Percentiles rank a stretch among this genome's conserved stretches.
Evolutionary conservation across 1,140 invertebrate species (phyloP).

Genomic region (Atta cephalotes): DNA sequence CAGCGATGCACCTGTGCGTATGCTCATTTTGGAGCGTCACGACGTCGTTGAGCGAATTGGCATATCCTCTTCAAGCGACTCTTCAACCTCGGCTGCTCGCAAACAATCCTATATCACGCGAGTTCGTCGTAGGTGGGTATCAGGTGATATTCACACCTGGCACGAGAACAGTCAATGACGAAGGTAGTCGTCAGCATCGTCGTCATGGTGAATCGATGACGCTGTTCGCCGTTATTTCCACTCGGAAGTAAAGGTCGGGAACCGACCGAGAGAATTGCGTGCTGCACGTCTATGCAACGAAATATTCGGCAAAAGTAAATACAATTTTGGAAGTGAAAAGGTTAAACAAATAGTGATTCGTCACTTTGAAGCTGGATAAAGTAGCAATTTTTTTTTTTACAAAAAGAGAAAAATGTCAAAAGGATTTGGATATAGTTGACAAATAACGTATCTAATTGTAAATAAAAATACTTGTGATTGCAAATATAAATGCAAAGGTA

Average conservation of each 20-base stretch:
- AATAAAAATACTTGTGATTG: not conserved
- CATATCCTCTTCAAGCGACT: conserved; percentile 36
- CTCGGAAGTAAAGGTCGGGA: conserved; percentile 39
- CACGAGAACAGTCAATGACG: conserved; percentile 48
- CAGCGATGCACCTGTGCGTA: not conserved
- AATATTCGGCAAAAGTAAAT: conserved; percentile 9
- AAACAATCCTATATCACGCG: conserved; percentile 42
- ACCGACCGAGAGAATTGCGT: conserved; percentile 33
- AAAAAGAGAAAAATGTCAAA: not conserved
- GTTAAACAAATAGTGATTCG: conserved; percentile 1
- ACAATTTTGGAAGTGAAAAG: not conserved
- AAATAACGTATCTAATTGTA: not conserved
- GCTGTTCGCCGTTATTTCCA: not conserved
- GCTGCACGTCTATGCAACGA: not conserved
- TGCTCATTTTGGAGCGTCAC: not conserved
- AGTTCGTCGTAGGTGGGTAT: not conserved
- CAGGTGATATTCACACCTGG: conserved; percentile 35
- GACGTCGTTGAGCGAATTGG: not conserved
- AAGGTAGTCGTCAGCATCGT: conserved; percentile 65
- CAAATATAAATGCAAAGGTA: not conserved
- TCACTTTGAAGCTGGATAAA: not conserved
- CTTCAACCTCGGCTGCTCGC: not conserved
- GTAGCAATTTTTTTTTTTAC: not conserved
- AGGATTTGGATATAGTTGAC: not conserved
- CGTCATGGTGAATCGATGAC: conserved; percentile 71